Base-by-base conservation (phyloP, 2,888 invertebrate genomes). In the Eustalomyia histrio region DNA sequence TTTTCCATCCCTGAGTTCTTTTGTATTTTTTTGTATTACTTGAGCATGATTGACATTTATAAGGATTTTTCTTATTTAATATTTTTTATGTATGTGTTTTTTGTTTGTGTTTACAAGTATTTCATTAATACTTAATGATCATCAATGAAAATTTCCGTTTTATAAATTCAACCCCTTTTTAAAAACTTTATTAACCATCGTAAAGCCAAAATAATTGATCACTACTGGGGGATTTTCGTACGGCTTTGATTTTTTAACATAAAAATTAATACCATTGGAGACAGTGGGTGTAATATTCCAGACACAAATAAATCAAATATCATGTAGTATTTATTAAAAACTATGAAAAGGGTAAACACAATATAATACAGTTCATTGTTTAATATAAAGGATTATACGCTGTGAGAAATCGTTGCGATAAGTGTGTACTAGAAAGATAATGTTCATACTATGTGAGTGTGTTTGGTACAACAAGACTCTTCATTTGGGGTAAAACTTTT, bases 31-130 rank as follows among this genome's bases (percentile, higher is more conserved):
- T n/a, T n/a, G n/a, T n/a, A n/a, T 55, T 78, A 81, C 68, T 74
- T 84, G 79, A 83, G 72, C 82, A 67, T 87, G 87, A 88, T 87
- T 88, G 87, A 87, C 88, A 87, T 85, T 86, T 83, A 83, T 82
- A 83, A 78, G 83, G 84, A 83, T 83, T 80, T 72, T 65, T 61
- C 16, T 65, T 69, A 55, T 65, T 75, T 60, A 53, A 53, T 71
- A 78, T 78, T 76, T 72, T 18, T 79, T 72, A 71, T 67, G 33
- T 71, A 67, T 61, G 53, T 35, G 58, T 39, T 55, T 39, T 67
- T 67, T 39, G 8, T 53, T 67, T 39, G 55, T 67, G 43, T 6
- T 39, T n/a, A 16, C 4, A 47, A 47, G 43, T 47, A 47, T n/a
- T 47, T 47, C n/a, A 43, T 43, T 14, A 43, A 43, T n/a, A n/a